Evolutionary conservation across 1,140 invertebrate genomes (phyloP).

Genomic region (Rhyzopertha dominica): DNA sequence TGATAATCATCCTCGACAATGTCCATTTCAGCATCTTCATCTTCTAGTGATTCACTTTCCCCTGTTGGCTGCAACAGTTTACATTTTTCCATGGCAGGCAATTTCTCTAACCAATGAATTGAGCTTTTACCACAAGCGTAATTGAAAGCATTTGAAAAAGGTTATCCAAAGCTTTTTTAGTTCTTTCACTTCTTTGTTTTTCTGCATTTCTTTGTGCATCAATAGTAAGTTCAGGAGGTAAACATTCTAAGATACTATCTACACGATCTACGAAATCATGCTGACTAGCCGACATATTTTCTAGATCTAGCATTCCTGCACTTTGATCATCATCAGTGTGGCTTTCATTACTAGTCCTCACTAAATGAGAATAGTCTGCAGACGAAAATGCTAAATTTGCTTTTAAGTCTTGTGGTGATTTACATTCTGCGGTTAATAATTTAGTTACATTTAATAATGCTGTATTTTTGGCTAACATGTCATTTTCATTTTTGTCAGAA

Average conservation of each 20-base stretch:
- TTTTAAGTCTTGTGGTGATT: no score
- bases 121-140: no score
- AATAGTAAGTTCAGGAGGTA: slow-evolving; percentile 14
- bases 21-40: slow-evolving; percentile 7
- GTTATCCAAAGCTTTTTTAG: no score
- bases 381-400: no score
- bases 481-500: slow-evolving; percentile 13
- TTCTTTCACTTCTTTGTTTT: slow-evolving; percentile 19
- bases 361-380: no score
- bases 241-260: slow-evolving; percentile 9
- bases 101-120: no score
- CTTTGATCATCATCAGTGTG: slow-evolving; percentile 13
- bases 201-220: slow-evolving; percentile 28
- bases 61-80: no score
- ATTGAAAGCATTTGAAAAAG: no score
- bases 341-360: slow-evolving; percentile 4
- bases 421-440: no score
- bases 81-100: no score
- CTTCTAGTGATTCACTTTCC: no score
- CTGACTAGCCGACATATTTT: slow-evolving; percentile 7
- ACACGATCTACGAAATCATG: slow-evolving; percentile 13
- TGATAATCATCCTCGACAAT: slow-evolving; percentile 5
- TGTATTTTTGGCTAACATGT: slow-evolving; percentile 29
- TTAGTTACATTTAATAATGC: slow-evolving; percentile 25
- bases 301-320: neutral